Evolutionary conservation across 2,113 vertebrate genomes (phyloP).

Genomic region (Climacteris rufus): DNA sequence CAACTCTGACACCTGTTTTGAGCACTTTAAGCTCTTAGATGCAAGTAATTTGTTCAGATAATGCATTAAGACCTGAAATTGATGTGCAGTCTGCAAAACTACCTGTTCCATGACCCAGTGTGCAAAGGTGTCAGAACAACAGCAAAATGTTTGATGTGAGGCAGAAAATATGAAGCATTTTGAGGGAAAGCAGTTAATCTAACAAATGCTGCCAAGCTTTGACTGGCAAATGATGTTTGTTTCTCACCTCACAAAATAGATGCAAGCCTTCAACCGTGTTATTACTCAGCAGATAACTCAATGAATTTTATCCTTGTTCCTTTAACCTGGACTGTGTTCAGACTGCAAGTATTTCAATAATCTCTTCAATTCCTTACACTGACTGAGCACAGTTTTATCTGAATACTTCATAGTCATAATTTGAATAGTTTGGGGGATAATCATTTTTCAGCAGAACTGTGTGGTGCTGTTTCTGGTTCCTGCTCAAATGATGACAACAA

Average conservation of each 20-base stretch:
- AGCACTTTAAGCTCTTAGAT: constrained; percentile 23
- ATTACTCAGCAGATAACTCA: not conserved
- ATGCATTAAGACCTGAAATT: not conserved
- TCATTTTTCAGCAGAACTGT: not conserved
- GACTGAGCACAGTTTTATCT: not conserved
- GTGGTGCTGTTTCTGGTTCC: not conserved
- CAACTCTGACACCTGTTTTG: constrained; percentile 62
- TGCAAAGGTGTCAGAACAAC: not conserved
- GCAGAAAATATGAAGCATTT: not conserved
- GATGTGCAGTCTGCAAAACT: not conserved
- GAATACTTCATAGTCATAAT: not conserved
- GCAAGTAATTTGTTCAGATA: constrained; percentile 30
- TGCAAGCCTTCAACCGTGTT: not conserved
- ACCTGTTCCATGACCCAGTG: not conserved
- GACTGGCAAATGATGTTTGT: not conserved
- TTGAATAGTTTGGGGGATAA: not conserved
- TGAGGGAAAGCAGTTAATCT: not conserved
- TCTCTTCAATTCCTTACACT: not conserved
- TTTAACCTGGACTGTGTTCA: not conserved
- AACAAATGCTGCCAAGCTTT: not conserved
- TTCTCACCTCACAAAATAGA: not conserved
- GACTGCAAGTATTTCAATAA: not conserved
- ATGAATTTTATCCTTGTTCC: not conserved
- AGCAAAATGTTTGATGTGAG: not conserved
- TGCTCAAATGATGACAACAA: not conserved